Base-by-base conservation (phyloP, 1,140 invertebrate species). In the Drosophila hydei region DNA sequence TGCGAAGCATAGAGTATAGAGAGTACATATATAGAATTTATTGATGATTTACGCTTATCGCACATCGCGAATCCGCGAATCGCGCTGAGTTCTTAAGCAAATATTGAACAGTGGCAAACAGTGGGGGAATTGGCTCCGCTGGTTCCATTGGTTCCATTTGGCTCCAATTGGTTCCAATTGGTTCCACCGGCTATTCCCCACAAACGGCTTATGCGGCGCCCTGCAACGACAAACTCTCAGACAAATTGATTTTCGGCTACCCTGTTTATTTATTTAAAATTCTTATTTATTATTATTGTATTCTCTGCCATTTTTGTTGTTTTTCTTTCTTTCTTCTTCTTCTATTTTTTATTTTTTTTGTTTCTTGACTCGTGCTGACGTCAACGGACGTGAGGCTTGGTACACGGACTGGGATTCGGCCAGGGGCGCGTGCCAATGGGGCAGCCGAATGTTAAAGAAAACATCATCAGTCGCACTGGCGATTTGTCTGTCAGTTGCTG, bases 231-330 rank as follows among this genome's bases (percentile, higher is more conserved):
- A 50, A 42, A 71, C 60, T 50, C 11, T 19, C 43, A 71, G 68
- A 71, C 68, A 71, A 71, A 71, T 64, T 64, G 68, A 70, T 71
- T 71, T 71, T 64, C 43, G 43, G 68, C 40, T 33, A 12, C 42
- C 25, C 45, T 30, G 45, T 72, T 72, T 72, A 72, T 72, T 72
- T 72, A 67, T 72, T 65, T 72, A 52, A 65, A 72, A 72, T 65
- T 72, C 47, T 23, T 58, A 72, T 64, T 71, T 47, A 23, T 47
- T 40, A 40, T 47, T 47, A 23, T 47, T 47, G 14, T 43, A 9
- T 6, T 64, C 64, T 64, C 52, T 58, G 14, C 1, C 38, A 33
- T 33, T 11, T 33, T 33, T 33, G 30, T 33, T 33, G 30, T 33
- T 33, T 11, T 33, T 33, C 30, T 12, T 43, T 48, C 8, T 62